Conservation (phyloP, 2,888 invertebrate genomes). For the Oligia strigilis region DNA sequence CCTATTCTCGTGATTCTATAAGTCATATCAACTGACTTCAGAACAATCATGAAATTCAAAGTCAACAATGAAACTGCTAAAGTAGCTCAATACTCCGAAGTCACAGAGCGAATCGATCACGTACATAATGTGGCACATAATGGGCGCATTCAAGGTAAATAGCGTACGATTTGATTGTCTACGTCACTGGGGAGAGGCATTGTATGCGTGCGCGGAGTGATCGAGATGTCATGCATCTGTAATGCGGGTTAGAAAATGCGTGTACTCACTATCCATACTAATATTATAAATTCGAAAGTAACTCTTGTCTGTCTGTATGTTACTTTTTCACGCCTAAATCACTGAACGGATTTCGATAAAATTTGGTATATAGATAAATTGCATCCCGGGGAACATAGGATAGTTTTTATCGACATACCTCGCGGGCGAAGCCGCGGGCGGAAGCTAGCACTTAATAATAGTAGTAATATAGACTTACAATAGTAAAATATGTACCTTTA, state of each 20-base stretch:
- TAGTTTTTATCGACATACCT: too few species aligned
- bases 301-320: too few species aligned
- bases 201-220: slow-evolving; percentile 58
- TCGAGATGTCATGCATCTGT: slow-evolving; percentile 60
- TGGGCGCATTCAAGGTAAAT: slow-evolving; percentile 74
- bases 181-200: slow-evolving; percentile 68
- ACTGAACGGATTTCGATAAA: too few species aligned
- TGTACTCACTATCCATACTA: background rate
- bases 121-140: slow-evolving; percentile 70
- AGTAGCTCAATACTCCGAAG: slow-evolving; percentile 31
- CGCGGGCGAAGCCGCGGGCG: too few species aligned
- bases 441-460: too few species aligned
- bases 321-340: too few species aligned
- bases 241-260: slow-evolving; percentile 39
- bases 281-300: too few species aligned
- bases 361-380: too few species aligned
- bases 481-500: background rate
- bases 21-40: background rate
- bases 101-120: slow-evolving; percentile 72
- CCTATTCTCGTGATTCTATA: background rate
- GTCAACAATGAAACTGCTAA: slow-evolving; percentile 39
- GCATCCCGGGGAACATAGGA: too few species aligned
- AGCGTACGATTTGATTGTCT: slow-evolving; percentile 67
- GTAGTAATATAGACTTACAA: background rate
- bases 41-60: slow-evolving; percentile 31